Conservation (phyloP, 2,113 vertebrate genomes). For the Atherinomorus stipes region DNA sequence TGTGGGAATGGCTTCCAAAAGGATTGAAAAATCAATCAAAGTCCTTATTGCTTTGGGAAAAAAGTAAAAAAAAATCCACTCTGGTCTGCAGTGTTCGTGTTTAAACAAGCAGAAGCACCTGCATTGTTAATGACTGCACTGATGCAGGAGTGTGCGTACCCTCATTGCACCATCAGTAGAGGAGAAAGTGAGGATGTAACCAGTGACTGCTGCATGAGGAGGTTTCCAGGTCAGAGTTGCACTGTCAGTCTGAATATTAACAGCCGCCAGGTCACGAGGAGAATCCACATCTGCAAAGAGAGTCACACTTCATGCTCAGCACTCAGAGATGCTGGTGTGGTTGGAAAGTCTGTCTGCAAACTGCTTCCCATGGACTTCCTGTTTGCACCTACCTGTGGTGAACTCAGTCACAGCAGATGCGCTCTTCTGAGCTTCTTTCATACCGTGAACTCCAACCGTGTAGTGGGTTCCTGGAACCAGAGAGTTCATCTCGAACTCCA, state of each 20-base stretch:
- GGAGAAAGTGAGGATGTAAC: constrained; percentile 89
- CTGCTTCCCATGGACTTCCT: not conserved
- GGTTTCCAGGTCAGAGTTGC: constrained; percentile 89
- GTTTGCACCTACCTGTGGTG: constrained; percentile 85
- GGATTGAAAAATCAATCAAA: not conserved
- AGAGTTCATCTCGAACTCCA: constrained; percentile 87
- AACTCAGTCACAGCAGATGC: constrained; percentile 83
- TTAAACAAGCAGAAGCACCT: not conserved
- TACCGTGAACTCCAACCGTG: constrained; percentile 83
- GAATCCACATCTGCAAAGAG: constrained; percentile 87
- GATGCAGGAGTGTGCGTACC: constrained; percentile 73
- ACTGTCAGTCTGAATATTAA: constrained; percentile 88
- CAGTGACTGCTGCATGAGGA: constrained; percentile 86
- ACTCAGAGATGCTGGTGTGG: not conserved
- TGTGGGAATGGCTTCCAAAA: too few relatives aligned
- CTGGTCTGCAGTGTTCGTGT: not conserved
- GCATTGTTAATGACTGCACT: not conserved
- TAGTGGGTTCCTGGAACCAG: constrained; percentile 89
- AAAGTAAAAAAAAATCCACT: too few relatives aligned
- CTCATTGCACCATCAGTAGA: constrained; percentile 85
- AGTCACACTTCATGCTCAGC: not conserved
- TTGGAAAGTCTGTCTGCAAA: not conserved
- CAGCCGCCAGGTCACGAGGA: constrained; percentile 86
- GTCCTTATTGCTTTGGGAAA: too few relatives aligned
- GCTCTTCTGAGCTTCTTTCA: constrained; percentile 86